A percentile compares a stretch with the other conserved stretches of the same genome.
Evolutionary conservation across 53 echinoderm and acorn worm species (phyloP).

Genomic region (Astropecten irregularis): DNA sequence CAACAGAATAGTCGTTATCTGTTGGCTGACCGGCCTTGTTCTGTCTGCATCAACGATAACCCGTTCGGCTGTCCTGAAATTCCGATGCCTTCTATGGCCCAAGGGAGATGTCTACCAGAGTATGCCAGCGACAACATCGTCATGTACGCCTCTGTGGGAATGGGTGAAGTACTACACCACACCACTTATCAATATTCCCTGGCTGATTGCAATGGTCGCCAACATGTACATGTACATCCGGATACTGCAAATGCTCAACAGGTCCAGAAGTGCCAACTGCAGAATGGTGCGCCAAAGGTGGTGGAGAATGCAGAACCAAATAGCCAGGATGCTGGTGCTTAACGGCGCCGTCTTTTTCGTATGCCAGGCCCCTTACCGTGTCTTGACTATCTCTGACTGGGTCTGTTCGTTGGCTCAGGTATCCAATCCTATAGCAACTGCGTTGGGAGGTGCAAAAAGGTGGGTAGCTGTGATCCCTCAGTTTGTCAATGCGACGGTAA

Average conservation of each 20-base stretch:
- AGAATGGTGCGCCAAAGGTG: not conserved
- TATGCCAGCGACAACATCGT: not conserved
- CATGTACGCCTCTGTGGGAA: not conserved
- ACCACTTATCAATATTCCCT: not conserved
- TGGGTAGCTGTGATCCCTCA: not conserved
- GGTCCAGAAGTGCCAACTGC: not conserved
- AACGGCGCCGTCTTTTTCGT: conserved; percentile 13
- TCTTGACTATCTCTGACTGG: not conserved
- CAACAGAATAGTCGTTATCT: not conserved
- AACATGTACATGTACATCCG: conserved; percentile 8
- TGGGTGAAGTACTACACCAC: not conserved
- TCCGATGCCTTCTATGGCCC: conserved; percentile 2
- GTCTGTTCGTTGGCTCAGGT: not conserved
- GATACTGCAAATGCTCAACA: not conserved
- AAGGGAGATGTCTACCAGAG: not conserved
- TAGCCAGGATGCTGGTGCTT: conserved; percentile 18
- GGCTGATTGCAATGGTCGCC: not conserved
- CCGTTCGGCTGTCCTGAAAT: not conserved
- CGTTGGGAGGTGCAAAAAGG: not conserved
- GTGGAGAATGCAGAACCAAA: conserved; percentile 10
- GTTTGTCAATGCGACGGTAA: not conserved
- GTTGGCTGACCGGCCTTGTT: not conserved
- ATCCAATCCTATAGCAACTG: not conserved
- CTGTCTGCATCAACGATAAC: not conserved
- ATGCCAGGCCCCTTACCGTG: conserved; percentile 9